phyloP scores from a whole-genome alignment of 2,113 vertebrate species.

The Gopherus flavomarginatus region DNA sequence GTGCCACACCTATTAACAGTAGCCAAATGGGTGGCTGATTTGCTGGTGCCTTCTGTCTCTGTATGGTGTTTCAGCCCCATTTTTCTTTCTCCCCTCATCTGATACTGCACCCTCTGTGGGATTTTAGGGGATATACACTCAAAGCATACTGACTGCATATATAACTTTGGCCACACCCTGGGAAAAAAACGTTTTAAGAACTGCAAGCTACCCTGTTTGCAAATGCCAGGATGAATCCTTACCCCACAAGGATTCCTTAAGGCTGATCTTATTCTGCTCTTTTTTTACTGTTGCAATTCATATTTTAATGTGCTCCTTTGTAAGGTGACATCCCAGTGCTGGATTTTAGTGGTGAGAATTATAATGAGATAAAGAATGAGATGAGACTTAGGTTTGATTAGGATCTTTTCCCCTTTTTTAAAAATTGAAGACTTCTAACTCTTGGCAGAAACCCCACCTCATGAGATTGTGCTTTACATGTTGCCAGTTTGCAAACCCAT shows the following conservation, averaged over 20 bases:
- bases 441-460: slow-evolving; percentile 12
- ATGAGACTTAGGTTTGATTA: not conserved
- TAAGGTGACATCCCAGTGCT: not conserved
- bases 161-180: slow-evolving; percentile 1
- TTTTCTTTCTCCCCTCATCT: not conserved
- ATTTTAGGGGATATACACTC: not conserved
- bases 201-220: not conserved
- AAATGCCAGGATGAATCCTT: not conserved
- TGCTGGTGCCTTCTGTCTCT: not conserved
- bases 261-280: not conserved
- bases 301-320: not conserved
- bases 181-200: not conserved
- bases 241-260: not conserved
- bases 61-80: not conserved
- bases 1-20: accelerated
- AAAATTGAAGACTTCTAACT: slow-evolving; percentile 46
- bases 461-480: slow-evolving; percentile 24
- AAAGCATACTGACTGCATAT: accelerated
- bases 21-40: accelerated
- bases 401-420: slow-evolving; percentile 24
- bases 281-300: not conserved
- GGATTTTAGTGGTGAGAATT: not conserved
- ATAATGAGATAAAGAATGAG: not conserved
- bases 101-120: not conserved
- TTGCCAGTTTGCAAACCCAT: not conserved